Evolutionary conservation across 2,113 vertebrate genomes (phyloP).

Genomic region (Petrocephalus zakoni): DNA sequence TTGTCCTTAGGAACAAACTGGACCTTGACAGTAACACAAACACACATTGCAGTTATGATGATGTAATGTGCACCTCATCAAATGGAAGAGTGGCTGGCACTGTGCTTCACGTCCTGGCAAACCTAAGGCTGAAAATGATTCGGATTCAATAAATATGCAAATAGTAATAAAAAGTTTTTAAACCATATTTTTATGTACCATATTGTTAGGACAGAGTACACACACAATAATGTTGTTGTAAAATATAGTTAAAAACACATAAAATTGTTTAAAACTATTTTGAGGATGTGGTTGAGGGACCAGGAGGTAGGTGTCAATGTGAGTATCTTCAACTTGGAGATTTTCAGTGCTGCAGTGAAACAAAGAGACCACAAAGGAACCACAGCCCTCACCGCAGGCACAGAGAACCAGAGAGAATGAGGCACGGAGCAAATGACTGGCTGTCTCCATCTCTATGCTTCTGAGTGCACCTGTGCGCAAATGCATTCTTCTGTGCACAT

Average conservation of each 20-base stretch:
- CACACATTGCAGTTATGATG: no score
- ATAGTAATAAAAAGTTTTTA: no score
- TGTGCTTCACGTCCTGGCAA: no score
- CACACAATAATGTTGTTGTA: not conserved
- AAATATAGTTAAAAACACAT: not conserved
- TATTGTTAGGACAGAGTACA: not conserved
- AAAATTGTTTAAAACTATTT: constrained; percentile 38
- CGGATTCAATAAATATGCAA: no score
- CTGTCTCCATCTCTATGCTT: not conserved
- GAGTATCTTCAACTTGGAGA: constrained; percentile 53
- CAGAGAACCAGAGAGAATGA: constrained; percentile 17
- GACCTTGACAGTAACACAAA: no score
- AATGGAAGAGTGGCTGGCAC: no score
- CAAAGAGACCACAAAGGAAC: constrained; percentile 63
- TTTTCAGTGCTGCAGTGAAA: constrained; percentile 50
- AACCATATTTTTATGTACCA: not conserved
- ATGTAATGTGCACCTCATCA: no score
- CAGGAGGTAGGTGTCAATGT: constrained; percentile 37
- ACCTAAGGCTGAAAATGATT: no score
- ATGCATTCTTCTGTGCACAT: not conserved
- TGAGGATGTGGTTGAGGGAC: constrained; percentile 43
- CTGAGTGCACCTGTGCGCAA: not conserved
- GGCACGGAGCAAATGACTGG: not conserved
- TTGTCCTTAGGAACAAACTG: no score
- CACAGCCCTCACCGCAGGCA: constrained; percentile 57